A percentile compares a stretch with the other conserved stretches of the same genome.
These are phyloP conservation scores for Archivesica marissinica DNA, from an alignment of 1,140 invertebrate genomes.

Conservation along the genomic window DNA sequence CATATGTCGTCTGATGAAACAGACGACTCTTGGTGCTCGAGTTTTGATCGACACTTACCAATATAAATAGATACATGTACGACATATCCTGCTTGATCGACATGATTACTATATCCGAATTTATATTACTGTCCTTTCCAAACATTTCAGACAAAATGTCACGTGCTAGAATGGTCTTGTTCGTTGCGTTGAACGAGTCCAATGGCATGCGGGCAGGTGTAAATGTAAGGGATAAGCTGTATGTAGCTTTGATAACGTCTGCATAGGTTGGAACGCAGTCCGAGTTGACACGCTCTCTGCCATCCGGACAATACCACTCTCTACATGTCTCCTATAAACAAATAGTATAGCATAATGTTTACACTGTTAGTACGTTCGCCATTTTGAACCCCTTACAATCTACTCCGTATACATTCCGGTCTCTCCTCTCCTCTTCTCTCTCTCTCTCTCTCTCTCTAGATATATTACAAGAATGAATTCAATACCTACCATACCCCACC, in stretches of 20 bases:
- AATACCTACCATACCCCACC: too few species aligned
- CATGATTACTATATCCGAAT: slow-evolving; percentile 12
- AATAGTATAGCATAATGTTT: not conserved
- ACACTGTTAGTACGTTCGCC: too few species aligned
- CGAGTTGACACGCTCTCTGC: not conserved
- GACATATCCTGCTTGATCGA: slow-evolving; percentile 3
- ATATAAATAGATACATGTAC: slow-evolving; percentile 19
- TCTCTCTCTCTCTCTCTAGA: too few species aligned
- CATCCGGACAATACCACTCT: slow-evolving; percentile 48
- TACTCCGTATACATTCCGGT: too few species aligned
- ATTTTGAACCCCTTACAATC: too few species aligned
- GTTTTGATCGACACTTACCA: not conserved
- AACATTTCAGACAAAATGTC: slow-evolving; percentile 8
- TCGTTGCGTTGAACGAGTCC: not conserved
- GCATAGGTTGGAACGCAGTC: slow-evolving; percentile 22
- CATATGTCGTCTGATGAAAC: slow-evolving; percentile 35
- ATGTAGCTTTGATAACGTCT: slow-evolving; percentile 22
- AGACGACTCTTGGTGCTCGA: not conserved
- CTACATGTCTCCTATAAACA: slow-evolving; percentile 46
- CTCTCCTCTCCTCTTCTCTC: too few species aligned
- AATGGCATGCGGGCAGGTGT: not conserved
- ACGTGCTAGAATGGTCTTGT: not conserved
- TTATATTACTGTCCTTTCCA: not conserved
- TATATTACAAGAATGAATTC: too few species aligned
- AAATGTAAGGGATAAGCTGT: slow-evolving; percentile 6